Evolutionary conservation across 1,140 invertebrate genomes (phyloP).

Genomic region (Delia radicum): DNA sequence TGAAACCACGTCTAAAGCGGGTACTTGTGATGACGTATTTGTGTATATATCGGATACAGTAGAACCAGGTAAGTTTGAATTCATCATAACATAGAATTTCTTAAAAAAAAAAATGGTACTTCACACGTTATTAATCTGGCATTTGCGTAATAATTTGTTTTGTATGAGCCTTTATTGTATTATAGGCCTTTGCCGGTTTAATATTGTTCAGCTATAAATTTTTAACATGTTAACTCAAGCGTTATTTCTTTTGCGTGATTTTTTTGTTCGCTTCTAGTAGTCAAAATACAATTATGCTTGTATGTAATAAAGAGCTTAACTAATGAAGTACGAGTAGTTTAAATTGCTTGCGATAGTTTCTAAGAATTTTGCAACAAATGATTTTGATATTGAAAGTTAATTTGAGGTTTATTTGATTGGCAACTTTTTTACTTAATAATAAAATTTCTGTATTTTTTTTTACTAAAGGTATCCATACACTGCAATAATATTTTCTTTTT

Average conservation of each 20-base stretch:
- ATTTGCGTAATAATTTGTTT: neutral
- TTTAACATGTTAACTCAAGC: neutral
- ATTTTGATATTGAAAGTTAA: neutral
- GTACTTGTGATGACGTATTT: constrained; percentile 71
- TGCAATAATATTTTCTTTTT: too few relatives aligned
- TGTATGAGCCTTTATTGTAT: neutral
- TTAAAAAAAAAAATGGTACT: too few relatives aligned
- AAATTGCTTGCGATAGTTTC: too few relatives aligned
- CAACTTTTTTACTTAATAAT: too few relatives aligned
- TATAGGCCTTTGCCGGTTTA: neutral
- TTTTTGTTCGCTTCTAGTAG: too few relatives aligned
- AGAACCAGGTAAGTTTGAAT: constrained; percentile 65
- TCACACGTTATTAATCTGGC: neutral
- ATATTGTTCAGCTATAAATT: neutral
- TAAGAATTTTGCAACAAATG: neutral
- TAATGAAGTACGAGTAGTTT: too few relatives aligned
- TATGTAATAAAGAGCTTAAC: too few relatives aligned
- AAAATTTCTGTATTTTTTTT: too few relatives aligned
- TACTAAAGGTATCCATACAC: too few relatives aligned
- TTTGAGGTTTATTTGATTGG: neutral
- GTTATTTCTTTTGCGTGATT: neutral
- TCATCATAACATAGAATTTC: neutral
- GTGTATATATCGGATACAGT: constrained; percentile 78
- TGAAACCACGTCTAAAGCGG: constrained; percentile 63
- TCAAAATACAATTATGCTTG: too few relatives aligned